Percentiles rank a stretch among this genome's conserved stretches.
Conservation (phyloP, 2,113 vertebrate genomes). For the Ctenodactylus gundi region DNA sequence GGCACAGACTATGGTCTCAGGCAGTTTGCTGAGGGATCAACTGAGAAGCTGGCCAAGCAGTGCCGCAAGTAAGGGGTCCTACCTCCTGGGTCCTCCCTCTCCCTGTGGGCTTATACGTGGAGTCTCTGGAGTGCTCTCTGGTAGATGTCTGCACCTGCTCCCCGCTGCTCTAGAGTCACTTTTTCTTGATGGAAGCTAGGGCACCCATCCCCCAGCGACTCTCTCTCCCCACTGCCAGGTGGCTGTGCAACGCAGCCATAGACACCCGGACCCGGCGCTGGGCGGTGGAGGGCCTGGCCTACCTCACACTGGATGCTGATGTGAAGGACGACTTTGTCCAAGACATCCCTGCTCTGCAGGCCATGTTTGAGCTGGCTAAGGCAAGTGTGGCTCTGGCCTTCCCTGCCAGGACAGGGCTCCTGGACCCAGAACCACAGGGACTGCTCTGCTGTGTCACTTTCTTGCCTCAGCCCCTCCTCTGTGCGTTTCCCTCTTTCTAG, state of each 20-base stretch:
- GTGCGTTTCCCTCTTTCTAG: neutral
- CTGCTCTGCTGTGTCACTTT: no score
- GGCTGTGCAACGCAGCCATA: constrained; percentile 93
- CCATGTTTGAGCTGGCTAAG: constrained; percentile 98
- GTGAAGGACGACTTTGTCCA: constrained; percentile 99
- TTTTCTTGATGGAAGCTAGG: neutral
- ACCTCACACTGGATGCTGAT: constrained; percentile 96
- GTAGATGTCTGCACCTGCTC: fast-evolving
- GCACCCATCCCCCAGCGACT: fast-evolving
- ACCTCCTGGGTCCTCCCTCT: neutral
- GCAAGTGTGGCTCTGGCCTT: constrained; percentile 72
- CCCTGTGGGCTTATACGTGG: fast-evolving
- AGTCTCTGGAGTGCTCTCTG: neutral
- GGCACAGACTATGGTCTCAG: constrained; percentile 95
- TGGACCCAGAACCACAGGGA: neutral
- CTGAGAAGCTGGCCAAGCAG: constrained; percentile 97
- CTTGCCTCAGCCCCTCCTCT: neutral
- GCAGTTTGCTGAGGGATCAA: constrained; percentile 98
- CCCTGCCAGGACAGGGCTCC: neutral
- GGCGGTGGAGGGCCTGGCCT: constrained; percentile 96
- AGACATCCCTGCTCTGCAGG: constrained; percentile 92
- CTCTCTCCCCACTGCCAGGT: constrained; percentile 81
- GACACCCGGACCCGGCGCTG: constrained; percentile 94
- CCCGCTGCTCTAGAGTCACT: no score
- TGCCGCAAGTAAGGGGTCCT: constrained; percentile 93